phyloP scores from a whole-genome alignment of 1,140 invertebrate genomes.

The Drosophila repleta region DNA sequence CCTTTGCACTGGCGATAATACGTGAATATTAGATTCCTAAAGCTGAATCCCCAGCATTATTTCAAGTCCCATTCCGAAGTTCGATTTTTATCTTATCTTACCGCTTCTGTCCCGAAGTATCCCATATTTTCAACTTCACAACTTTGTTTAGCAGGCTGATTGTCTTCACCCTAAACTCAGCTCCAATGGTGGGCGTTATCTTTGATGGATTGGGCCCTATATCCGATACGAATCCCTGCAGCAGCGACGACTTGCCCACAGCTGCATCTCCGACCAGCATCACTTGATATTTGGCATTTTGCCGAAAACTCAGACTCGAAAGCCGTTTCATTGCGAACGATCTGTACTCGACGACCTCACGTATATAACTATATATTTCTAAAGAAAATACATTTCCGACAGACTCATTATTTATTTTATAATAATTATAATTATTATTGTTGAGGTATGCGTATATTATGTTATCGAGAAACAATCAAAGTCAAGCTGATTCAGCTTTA shows the following conservation, averaged over 20 bases:
- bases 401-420: no score
- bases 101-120: constrained; percentile 41
- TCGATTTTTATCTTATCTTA: not conserved
- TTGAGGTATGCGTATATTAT: no score
- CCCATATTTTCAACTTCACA: constrained; percentile 42
- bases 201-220: no score
- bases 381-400: no score
- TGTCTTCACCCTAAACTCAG: constrained; percentile 17
- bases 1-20: constrained; percentile 26
- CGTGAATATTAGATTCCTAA: constrained; percentile 20
- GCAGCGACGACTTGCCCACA: constrained; percentile 52
- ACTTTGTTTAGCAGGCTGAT: not conserved
- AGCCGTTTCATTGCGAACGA: not conserved
- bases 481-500: no score
- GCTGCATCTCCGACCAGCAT: constrained; percentile 17
- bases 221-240: constrained; percentile 9
- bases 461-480: no score
- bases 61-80: not conserved
- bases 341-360: not conserved
- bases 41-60: constrained; percentile 16
- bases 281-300: not conserved
- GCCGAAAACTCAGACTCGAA: not conserved
- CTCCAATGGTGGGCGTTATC: constrained; percentile 23
- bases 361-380: not conserved
- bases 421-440: no score